Conservation (phyloP, 2,797 vertebrate genomes). For the Syngnathus rostellatus region DNA sequence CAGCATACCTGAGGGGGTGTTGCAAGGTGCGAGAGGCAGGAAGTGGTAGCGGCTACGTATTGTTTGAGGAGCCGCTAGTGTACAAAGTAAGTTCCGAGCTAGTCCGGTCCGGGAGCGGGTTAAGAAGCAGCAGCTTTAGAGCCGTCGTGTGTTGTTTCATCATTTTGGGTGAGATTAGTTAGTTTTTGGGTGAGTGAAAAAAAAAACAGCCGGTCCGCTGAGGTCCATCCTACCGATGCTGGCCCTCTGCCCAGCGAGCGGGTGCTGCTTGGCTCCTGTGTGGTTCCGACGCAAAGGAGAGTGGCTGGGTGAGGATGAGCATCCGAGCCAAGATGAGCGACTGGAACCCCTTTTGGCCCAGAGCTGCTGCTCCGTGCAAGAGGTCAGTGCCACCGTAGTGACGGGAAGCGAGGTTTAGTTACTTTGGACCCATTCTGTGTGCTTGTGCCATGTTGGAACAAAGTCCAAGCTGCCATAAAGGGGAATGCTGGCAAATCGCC, state of each 20-base stretch:
- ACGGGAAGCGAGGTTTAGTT: not conserved
- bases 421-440: not conserved
- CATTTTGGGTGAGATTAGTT: not conserved
- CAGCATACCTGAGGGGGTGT: conserved; percentile 49
- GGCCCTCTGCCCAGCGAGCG: conserved; percentile 24
- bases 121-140: not conserved
- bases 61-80: conserved; percentile 29
- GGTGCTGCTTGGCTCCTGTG: conserved; percentile 45
- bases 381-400: conserved; percentile 39
- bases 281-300: conserved; percentile 9
- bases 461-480: conserved; percentile 1
- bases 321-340: conserved; percentile 36
- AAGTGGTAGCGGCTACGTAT: conserved; percentile 44
- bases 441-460: not conserved
- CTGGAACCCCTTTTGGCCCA: conserved; percentile 19
- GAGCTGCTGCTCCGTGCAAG: conserved; percentile 8
- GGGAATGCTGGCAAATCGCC: not conserved
- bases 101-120: not conserved
- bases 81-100: conserved; percentile 4
- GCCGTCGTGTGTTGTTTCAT: not conserved
- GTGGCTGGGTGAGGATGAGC: conserved; percentile 14
- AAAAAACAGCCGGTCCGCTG: not conserved
- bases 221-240: conserved; percentile 25
- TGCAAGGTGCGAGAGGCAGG: conserved; percentile 37
- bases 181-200: not conserved